These are phyloP conservation scores for Ophthalmolycus amberensis DNA, from an alignment of 2,113 vertebrate genomes.

Conservation along the genomic window DNA sequence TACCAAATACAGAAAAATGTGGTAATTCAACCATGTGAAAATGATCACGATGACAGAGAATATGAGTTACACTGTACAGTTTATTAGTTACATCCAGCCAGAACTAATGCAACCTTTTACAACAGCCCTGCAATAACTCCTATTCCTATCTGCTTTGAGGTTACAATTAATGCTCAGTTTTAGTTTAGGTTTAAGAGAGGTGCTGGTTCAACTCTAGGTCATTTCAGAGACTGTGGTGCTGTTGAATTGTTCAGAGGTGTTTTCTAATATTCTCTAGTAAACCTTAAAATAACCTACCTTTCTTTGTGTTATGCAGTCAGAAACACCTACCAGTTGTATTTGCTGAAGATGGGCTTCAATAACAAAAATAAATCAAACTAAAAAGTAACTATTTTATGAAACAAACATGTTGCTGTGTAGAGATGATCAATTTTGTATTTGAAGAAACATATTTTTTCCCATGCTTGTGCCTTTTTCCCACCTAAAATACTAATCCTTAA, in stretches of 20 bases:
- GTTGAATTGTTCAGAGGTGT: background rate
- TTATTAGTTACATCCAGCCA: background rate
- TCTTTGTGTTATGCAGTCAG: background rate
- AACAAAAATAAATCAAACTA: background rate
- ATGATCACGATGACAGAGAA: background rate
- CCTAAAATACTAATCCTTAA: background rate
- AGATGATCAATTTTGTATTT: background rate
- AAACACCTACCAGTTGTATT: background rate
- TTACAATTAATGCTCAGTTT: background rate
- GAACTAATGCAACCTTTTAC: background rate
- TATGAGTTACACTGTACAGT: background rate
- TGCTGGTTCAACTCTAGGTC: background rate
- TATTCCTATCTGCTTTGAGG: background rate
- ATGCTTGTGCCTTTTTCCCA: background rate
- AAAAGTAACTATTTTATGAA: background rate
- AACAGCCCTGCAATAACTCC: background rate
- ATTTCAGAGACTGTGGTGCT: background rate
- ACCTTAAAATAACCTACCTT: background rate
- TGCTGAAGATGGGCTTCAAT: background rate
- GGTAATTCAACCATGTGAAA: background rate
- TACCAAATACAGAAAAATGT: background rate
- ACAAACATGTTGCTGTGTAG: background rate
- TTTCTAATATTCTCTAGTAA: background rate
- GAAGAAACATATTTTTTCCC: background rate
- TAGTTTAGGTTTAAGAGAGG: background rate